Evolutionary conservation across 1,140 invertebrate species (phyloP), one percentile per base, ranked within the genome.

Genomic region (Drosophila trapezifrons): DNA sequence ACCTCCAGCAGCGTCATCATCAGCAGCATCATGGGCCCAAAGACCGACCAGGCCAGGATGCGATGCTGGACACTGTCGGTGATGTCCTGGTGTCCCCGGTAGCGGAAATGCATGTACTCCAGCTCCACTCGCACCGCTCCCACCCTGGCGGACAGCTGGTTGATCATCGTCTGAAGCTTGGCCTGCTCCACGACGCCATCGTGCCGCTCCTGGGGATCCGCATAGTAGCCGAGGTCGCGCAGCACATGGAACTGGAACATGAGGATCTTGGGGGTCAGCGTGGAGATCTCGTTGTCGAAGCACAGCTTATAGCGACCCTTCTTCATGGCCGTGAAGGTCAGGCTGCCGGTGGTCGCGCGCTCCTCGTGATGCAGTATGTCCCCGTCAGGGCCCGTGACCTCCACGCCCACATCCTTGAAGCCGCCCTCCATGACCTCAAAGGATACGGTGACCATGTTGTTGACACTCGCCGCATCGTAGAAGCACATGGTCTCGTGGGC

Each of bases 401-500:
- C 35, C 5, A 89, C 47, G 0, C 35, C 77, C 17, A 89, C 77
- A 13, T 89, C 84, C 56, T 75, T 84, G 49, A 89, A 89, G 43
- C 84, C 84, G 8, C 84, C 84, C 3, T 89, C 84, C 85, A 89
- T 90, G 4, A 89, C 84, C 70, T 89, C 84, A 25, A 80, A 89
- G 25, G 49, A 69, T 8, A 90, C 58, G 27, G 77, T 76, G 9
- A 89, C 46, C 62, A 70, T 75, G 9, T 89, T 77, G 13, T 46
- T 29, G 18, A 20, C 43, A 8, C 46, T 17, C 1, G 74, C 84
- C 2, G 22, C 35, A 17, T 89, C 80, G 38, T 56, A 76, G 32
- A 90, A 89, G 40, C 84, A 89, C 35, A n/a, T 32, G 1, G 18
- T 51, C 12, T 90, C 84, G 12, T 90, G 85, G 38, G 84, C 77